phyloP scores from a whole-genome alignment of 1,140 invertebrate species.

The Brachionus plicatilis region DNA sequence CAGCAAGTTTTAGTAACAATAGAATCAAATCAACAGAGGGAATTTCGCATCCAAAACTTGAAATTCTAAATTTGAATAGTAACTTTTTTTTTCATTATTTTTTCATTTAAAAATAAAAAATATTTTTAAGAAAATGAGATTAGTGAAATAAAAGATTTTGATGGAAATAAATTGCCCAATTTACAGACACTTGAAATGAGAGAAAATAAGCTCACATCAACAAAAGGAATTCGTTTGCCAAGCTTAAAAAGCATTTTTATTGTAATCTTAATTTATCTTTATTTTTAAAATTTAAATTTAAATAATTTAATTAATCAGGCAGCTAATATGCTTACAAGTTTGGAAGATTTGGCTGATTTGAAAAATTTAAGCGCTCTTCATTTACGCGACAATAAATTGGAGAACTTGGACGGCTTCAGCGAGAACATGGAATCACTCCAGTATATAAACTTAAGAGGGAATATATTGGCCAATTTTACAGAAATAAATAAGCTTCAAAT shows the following conservation, averaged over 20 bases:
- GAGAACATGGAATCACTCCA: slow-evolving; percentile 50
- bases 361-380: slow-evolving; percentile 50
- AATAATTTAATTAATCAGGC: slow-evolving; percentile 45
- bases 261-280: slow-evolving; percentile 44
- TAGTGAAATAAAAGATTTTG: slow-evolving; percentile 33
- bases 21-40: slow-evolving; percentile 50
- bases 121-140: slow-evolving; percentile 41
- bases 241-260: slow-evolving; percentile 55
- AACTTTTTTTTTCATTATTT: slow-evolving; percentile 42
- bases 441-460: slow-evolving; percentile 54
- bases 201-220: slow-evolving; percentile 52
- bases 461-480: slow-evolving; percentile 48
- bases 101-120: not conserved
- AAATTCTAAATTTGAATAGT: slow-evolving; percentile 52
- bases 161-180: slow-evolving; percentile 46
- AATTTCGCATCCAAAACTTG: slow-evolving; percentile 53
- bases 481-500: slow-evolving; percentile 49
- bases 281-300: not conserved
- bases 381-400: slow-evolving; percentile 53
- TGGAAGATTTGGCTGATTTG: slow-evolving; percentile 50
- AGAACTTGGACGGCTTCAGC: slow-evolving; percentile 51
- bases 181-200: slow-evolving; percentile 52
- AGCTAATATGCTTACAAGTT: slow-evolving; percentile 50
- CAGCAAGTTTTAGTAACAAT: slow-evolving; percentile 53
- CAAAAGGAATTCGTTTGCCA: slow-evolving; percentile 50